Conservation (phyloP, 2,113 vertebrate genomes). For the Poeciliopsis occidentalis region DNA sequence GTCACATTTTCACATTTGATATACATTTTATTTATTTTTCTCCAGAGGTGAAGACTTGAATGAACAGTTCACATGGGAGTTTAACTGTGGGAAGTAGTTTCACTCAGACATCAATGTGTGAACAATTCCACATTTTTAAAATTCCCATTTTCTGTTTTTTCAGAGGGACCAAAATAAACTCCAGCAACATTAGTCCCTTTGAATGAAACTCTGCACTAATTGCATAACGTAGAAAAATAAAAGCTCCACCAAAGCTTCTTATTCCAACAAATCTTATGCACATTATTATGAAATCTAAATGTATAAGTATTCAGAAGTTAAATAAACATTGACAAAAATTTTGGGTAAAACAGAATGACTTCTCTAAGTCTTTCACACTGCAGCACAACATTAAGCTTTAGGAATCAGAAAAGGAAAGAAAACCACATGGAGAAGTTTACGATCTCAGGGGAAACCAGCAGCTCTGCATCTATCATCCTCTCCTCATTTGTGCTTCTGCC, state of each 20-base stretch:
- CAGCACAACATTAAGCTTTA: not conserved
- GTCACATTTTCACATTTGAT: not conserved
- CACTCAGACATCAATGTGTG: not conserved
- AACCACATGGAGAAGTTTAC: constrained; percentile 59
- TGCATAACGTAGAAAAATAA: not conserved
- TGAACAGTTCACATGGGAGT: not conserved
- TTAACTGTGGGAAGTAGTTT: not conserved
- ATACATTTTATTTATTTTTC: not conserved
- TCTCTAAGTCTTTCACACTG: not conserved
- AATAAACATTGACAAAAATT: not conserved
- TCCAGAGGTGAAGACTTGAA: not conserved
- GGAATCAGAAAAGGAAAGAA: constrained; percentile 13
- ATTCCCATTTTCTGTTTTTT: constrained; percentile 5
- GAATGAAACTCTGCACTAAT: not conserved
- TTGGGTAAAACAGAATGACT: not conserved
- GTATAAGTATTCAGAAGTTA: not conserved
- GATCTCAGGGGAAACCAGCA: constrained; percentile 59
- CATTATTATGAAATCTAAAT: not conserved
- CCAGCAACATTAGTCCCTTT: not conserved
- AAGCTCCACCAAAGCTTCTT: not conserved
- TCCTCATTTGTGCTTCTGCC: constrained; percentile 37
- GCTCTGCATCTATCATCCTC: constrained; percentile 50
- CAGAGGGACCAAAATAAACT: not conserved
- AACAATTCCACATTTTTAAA: constrained; percentile 2
- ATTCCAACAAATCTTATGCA: not conserved